phyloP scores from a whole-genome alignment of 2,113 vertebrate genomes.

The Empidonax traillii region DNA sequence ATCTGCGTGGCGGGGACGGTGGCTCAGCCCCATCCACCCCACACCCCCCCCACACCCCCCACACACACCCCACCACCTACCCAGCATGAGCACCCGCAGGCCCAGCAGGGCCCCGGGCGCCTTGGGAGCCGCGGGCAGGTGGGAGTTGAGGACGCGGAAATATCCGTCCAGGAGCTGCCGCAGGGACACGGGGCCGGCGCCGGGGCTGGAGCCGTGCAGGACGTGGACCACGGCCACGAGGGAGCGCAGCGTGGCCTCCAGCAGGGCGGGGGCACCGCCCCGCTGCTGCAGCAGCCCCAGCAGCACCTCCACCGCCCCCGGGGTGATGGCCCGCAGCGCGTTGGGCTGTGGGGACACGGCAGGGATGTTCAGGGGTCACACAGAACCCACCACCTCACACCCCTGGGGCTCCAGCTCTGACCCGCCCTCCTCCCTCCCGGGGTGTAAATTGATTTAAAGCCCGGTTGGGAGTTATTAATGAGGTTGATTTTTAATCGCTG shows the following conservation, averaged over 20 bases:
- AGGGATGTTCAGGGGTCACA: rapidly evolving
- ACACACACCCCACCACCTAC: constrained; percentile 65
- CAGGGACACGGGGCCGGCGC: constrained; percentile 82
- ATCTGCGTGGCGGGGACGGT: constrained; percentile 58
- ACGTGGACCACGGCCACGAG: constrained; percentile 86
- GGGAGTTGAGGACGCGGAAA: constrained; percentile 90
- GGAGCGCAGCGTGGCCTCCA: constrained; percentile 73
- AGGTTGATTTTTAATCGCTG: background rate
- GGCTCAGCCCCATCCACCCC: background rate
- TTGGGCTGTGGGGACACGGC: constrained; percentile 76
- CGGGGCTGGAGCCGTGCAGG: constrained; percentile 84
- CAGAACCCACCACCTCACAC: rapidly evolving
- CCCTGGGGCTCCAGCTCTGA: rapidly evolving
- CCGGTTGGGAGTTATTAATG: rapidly evolving
- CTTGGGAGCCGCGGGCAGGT: constrained; percentile 66
- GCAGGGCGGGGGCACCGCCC: constrained; percentile 66
- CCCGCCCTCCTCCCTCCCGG: background rate
- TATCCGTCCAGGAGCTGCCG: constrained; percentile 84
- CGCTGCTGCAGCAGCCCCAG: constrained; percentile 80
- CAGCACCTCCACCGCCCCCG: constrained; percentile 80
- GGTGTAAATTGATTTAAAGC: rapidly evolving
- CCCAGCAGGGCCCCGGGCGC: constrained; percentile 68
- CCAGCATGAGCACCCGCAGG: constrained; percentile 89
- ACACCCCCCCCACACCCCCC: no score
- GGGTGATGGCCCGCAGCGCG: constrained; percentile 81